Conservation (phyloP, 1,140 invertebrate genomes). For the Wiebesia pumilae region DNA sequence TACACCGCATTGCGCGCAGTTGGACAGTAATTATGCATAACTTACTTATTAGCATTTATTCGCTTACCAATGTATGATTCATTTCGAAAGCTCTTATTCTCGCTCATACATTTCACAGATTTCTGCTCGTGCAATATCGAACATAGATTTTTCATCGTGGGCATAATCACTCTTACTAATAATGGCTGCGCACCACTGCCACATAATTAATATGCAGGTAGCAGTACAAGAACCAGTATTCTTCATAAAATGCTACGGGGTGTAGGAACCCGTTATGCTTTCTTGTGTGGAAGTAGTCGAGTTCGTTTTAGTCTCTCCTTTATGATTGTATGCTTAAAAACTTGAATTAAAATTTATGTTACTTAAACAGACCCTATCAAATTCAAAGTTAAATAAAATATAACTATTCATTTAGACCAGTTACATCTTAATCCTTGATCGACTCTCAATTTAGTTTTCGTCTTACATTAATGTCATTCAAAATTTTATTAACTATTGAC, state of each 20-base stretch:
- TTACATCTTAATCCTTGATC: no score
- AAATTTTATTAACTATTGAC: no score
- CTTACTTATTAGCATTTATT: background rate
- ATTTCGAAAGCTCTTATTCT: no score
- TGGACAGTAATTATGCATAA: background rate
- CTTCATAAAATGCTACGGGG: conserved; percentile 13
- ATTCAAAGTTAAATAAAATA: background rate
- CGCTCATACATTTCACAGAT: no score
- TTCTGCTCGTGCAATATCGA: background rate
- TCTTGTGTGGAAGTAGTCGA: background rate
- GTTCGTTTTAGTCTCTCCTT: background rate
- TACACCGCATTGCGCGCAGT: background rate
- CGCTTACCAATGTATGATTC: no score
- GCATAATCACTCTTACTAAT: conserved; percentile 45
- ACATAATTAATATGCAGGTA: conserved; percentile 35
- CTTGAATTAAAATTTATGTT: background rate
- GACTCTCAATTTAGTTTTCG: no score
- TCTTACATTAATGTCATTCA: no score
- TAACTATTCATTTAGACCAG: background rate
- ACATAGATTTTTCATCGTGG: background rate
- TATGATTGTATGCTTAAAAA: background rate
- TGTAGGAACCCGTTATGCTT: conserved; percentile 31
- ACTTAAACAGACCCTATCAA: background rate
- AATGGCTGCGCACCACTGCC: background rate
- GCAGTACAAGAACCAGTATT: background rate